A percentile compares a stretch with the other conserved stretches of the same genome.
Conservation (phyloP, 2,888 invertebrate genomes). For the Drosophila quinaria region DNA sequence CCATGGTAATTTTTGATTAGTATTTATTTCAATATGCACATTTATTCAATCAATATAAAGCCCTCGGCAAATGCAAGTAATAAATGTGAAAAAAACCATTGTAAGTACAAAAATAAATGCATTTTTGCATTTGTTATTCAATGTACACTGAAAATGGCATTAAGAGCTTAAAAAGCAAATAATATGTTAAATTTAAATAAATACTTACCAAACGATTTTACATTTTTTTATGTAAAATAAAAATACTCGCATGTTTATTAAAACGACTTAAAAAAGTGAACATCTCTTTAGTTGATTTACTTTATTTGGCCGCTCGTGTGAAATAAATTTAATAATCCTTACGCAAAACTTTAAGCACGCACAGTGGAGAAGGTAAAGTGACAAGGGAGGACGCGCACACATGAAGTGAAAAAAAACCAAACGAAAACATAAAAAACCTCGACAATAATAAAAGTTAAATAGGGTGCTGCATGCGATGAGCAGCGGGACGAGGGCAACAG, state of each 20-base stretch:
- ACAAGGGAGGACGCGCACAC: not conserved
- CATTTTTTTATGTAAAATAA: not conserved
- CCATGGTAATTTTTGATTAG: slow-evolving; percentile 7
- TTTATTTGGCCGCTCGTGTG: slow-evolving; percentile 33
- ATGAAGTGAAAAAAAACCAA: slow-evolving; percentile 27
- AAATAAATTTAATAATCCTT: slow-evolving; percentile 66
- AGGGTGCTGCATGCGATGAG: slow-evolving; percentile 76
- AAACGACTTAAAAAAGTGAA: not conserved
- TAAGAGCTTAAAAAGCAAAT: slow-evolving; percentile 9
- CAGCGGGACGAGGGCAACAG: slow-evolving; percentile 25
- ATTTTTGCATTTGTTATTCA: not conserved
- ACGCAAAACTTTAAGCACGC: slow-evolving; percentile 41
- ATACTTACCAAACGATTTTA: not conserved
- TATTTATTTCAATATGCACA: slow-evolving; percentile 1
- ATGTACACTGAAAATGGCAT: slow-evolving; percentile 1
- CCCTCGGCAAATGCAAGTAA: slow-evolving; percentile 1
- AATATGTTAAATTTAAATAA: slow-evolving; percentile 4
- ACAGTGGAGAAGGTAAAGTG: not conserved
- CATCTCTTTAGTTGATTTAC: slow-evolving; percentile 1
- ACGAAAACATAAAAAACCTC: slow-evolving; percentile 40
- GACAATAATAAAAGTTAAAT: slow-evolving; percentile 70
- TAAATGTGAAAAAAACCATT: not conserved
- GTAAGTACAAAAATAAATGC: not conserved
- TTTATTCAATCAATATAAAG: slow-evolving; percentile 1
- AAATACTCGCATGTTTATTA: not conserved